Percentiles rank a stretch among this genome's conserved stretches.
Evolutionary conservation across 1,140 invertebrate genomes (phyloP).

Genomic region (Wiebesia pumilae): DNA sequence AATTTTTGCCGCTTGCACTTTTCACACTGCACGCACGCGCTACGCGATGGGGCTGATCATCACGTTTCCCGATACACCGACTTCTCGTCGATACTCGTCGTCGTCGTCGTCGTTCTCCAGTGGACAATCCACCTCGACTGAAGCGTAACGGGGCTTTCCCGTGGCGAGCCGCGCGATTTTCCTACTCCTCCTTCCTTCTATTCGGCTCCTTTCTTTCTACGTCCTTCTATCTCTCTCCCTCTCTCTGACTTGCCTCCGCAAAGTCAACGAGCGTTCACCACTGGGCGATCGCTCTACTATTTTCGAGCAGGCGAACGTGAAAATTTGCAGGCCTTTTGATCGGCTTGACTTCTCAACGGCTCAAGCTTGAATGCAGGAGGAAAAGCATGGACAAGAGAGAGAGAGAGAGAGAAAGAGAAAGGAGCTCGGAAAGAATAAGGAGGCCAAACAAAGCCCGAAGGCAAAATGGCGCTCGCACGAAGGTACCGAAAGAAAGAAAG

Average conservation of each 20-base stretch:
- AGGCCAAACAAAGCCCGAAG: neutral
- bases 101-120: neutral
- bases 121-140: slow-evolving; percentile 33
- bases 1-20: neutral
- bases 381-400: neutral
- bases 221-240: neutral
- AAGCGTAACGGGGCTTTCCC: slow-evolving; percentile 50
- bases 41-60: neutral
- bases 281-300: neutral
- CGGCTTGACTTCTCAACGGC: neutral
- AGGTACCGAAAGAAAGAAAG: neutral
- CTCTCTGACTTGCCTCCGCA: neutral
- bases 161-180: slow-evolving; percentile 30
- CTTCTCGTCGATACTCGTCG: neutral
- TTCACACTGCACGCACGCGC: neutral
- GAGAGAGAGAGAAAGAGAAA: too few species aligned
- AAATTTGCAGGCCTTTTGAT: slow-evolving; percentile 10
- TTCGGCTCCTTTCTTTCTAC: neutral
- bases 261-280: neutral
- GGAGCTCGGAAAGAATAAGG: neutral
- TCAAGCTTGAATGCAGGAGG: neutral
- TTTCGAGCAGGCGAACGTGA: slow-evolving; percentile 17
- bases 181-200: neutral
- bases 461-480: slow-evolving; percentile 40
- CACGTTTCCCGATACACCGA: neutral